phyloP scores from a whole-genome alignment of 2,888 invertebrate genomes.

The Agrochola lychnidis region DNA sequence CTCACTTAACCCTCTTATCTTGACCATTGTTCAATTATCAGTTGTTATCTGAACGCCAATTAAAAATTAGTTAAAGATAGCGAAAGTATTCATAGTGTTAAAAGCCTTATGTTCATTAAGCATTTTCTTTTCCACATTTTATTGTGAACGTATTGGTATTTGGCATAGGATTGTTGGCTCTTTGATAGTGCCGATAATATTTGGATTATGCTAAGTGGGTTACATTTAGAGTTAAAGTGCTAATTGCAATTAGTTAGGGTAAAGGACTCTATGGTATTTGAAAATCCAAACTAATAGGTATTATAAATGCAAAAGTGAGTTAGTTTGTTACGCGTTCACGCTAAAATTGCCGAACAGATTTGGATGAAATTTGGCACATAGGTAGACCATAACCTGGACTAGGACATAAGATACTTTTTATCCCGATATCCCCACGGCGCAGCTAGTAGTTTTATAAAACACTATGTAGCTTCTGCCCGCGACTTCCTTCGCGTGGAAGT shows the following conservation, averaged over 20 bases:
- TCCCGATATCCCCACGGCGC: too few relatives aligned
- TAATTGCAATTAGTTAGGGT: constrained; percentile 7
- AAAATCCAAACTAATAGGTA: neutral
- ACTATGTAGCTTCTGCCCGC: too few relatives aligned
- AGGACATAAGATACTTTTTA: too few relatives aligned
- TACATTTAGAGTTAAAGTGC: constrained; percentile 12
- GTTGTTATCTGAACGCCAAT: constrained; percentile 76
- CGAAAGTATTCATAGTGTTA: constrained; percentile 66
- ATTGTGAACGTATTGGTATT: constrained; percentile 49
- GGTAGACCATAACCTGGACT: too few relatives aligned
- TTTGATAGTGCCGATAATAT: constrained; percentile 51
- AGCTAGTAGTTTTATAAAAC: too few relatives aligned
- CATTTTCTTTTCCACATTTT: constrained; percentile 58
- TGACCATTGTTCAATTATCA: constrained; percentile 83
- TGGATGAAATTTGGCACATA: too few relatives aligned
- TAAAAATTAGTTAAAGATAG: constrained; percentile 82
- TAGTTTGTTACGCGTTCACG: too few relatives aligned
- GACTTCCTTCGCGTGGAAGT: too few relatives aligned
- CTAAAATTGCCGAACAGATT: too few relatives aligned
- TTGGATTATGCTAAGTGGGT: constrained; percentile 48
- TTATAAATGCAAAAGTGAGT: too few relatives aligned
- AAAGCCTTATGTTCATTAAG: constrained; percentile 67
- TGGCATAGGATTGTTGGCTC: constrained; percentile 4
- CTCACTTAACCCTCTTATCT: constrained; percentile 83
- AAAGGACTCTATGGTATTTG: constrained; percentile 16